Base-by-base conservation (phyloP, 2,113 vertebrate species). In the Chrysochloris asiatica region DNA sequence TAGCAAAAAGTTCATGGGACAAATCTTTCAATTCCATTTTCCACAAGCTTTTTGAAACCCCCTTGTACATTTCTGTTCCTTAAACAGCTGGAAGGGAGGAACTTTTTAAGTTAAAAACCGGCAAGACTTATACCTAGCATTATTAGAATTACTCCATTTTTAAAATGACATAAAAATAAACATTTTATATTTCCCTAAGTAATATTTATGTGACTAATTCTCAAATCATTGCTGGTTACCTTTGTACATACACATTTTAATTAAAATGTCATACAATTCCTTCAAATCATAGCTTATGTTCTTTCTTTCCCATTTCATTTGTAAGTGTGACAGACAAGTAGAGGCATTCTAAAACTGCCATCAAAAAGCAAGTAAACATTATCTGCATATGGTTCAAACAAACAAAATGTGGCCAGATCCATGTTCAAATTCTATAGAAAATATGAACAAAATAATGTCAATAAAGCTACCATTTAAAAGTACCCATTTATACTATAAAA, bases 231-330 rank as follows among this genome's bases (percentile, higher is more conserved):
- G 91, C 81, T 77, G 80, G 71, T 38, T 93, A 54, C 26, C 45
- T 56, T 89, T 63, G 78, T 61, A 93, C 79, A 36, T 47, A 77
- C 38, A 22, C 17, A 84, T 47, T 80, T 84, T 75, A 91, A 82
- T 91, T 93, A 88, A 93, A 89, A 72, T 86, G 61, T 12, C 82
- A 86, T n/a, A n/a, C 63, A 95, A 84, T 75, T 93, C 30, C 47
- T 87, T 50, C 76, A 93, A 81, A 96, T 93, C 92, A 94, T 78
- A 90, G 88, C 41, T 72, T 28, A 80, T 63, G 79, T 28, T 69
- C 50, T 83, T 88, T 79, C 50, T 89, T 94, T 94, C 52, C 21
- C 33, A 90, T 41, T 89, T 92, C 92, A 95, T 95, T 86, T 95
- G 30, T 22, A 96, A 83, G 33, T 79, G 54, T 78, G 72, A 56